Evolutionary conservation across 2,888 invertebrate genomes (phyloP).

Genomic region (Ptycholaimellus sp.): DNA sequence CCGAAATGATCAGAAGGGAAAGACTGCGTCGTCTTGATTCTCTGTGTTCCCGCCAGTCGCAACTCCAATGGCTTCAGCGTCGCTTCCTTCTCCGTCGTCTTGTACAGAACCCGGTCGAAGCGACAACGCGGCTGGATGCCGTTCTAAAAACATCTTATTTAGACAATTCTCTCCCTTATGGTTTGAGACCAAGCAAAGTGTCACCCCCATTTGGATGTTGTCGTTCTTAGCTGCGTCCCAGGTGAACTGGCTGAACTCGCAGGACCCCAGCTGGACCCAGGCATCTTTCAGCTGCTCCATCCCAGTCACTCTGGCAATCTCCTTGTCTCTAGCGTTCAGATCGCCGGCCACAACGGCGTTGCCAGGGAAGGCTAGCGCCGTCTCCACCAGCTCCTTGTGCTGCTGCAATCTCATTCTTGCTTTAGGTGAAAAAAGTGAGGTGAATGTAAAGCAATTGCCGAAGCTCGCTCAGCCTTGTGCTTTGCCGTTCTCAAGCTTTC

Average conservation of each 20-base stretch:
- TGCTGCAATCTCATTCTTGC: constrained; percentile 7
- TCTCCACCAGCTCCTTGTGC: constrained; percentile 12
- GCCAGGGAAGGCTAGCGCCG: constrained; percentile 8
- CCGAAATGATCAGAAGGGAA: constrained; percentile 40
- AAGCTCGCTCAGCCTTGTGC: constrained; percentile 28
- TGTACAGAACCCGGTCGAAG: constrained; percentile 35
- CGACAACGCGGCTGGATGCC: constrained; percentile 23
- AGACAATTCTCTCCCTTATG: too few relatives aligned
- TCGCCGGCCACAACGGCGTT: constrained; percentile 38
- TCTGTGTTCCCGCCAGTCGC: constrained; percentile 34
- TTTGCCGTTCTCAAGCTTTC: constrained; percentile 37
- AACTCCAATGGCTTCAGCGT: constrained; percentile 31
- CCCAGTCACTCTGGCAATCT: constrained; percentile 25
- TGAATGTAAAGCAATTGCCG: constrained; percentile 21
- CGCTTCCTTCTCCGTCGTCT: constrained; percentile 18
- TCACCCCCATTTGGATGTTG: too few relatives aligned
- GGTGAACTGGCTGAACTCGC: constrained; percentile 33
- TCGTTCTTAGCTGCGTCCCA: constrained; percentile 38
- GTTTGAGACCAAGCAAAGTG: too few relatives aligned
- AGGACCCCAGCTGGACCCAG: constrained; percentile 36
- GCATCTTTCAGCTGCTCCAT: constrained; percentile 18
- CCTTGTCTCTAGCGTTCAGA: constrained; percentile 37
- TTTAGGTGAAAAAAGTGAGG: constrained; percentile 8
- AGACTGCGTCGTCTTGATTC: constrained; percentile 29
- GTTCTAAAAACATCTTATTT: constrained; percentile 3